A percentile compares a stretch with the other conserved stretches of the same genome.
Evolutionary conservation across 1,140 invertebrate species (phyloP).

Genomic region (Eciton burchellii): DNA sequence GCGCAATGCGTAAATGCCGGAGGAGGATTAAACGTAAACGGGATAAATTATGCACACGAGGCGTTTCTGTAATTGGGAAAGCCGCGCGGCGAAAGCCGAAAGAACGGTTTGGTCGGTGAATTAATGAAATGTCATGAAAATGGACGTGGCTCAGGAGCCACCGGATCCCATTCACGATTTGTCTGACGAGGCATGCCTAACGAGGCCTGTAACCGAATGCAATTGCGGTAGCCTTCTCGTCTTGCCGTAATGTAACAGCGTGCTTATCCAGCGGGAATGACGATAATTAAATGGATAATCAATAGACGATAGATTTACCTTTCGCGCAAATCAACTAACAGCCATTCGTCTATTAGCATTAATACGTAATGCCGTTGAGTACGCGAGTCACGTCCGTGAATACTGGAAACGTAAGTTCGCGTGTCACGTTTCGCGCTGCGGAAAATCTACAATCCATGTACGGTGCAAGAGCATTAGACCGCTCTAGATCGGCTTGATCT

Average conservation of each 20-base stretch:
- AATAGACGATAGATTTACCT: neutral
- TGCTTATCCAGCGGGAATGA: neutral
- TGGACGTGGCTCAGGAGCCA: neutral
- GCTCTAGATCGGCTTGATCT: no score
- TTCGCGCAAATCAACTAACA: neutral
- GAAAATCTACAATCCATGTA: no score
- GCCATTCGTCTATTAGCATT: neutral
- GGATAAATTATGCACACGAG: constrained; percentile 20
- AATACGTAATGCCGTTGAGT: neutral
- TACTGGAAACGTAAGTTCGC: neutral
- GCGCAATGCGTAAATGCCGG: neutral
- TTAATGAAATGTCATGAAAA: constrained; percentile 55
- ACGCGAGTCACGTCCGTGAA: neutral
- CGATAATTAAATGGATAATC: constrained; percentile 26
- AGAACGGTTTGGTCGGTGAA: constrained; percentile 17
- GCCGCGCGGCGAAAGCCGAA: constrained; percentile 40
- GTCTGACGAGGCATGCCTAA: neutral
- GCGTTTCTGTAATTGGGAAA: constrained; percentile 18
- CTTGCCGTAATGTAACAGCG: neutral
- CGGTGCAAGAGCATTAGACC: no score
- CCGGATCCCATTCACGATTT: neutral
- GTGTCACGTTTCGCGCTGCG: neutral
- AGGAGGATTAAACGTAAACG: neutral
- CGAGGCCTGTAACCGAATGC: neutral
- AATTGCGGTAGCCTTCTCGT: neutral